Percentiles rank a stretch among this genome's conserved stretches.
phyloP scores from a whole-genome alignment of 2,888 invertebrate genomes.

The Pharmacophagus antenor region DNA sequence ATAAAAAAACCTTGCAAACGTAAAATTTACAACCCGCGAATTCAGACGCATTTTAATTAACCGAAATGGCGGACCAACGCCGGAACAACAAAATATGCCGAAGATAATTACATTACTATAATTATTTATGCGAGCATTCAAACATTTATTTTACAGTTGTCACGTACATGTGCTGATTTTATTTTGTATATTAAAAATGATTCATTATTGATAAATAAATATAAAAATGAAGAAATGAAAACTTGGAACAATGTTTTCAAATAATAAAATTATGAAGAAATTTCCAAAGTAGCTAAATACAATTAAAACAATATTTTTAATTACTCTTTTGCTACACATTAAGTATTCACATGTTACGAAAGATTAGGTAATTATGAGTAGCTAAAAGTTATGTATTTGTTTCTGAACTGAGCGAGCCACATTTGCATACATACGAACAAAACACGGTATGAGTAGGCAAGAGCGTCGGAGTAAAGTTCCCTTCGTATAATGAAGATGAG shows the following conservation, averaged over 20 bases:
- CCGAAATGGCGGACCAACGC: slow-evolving; percentile 50
- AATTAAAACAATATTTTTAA: slow-evolving; percentile 12
- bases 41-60: slow-evolving; percentile 77
- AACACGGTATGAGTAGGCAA: slow-evolving; percentile 55
- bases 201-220: not conserved
- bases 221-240: not conserved
- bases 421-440: slow-evolving; percentile 73
- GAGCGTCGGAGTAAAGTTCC: slow-evolving; percentile 65
- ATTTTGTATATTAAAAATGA: not conserved
- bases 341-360: slow-evolving; percentile 25
- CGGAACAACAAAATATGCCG: slow-evolving; percentile 39
- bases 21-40: slow-evolving; percentile 72
- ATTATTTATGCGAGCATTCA: slow-evolving; percentile 29
- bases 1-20: slow-evolving; percentile 65
- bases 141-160: not conserved
- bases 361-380: slow-evolving; percentile 34
- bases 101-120: slow-evolving; percentile 38
- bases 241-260: not conserved
- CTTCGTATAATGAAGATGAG: slow-evolving; percentile 74
- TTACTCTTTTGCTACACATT: not conserved
- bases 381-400: slow-evolving; percentile 68
- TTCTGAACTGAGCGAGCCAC: slow-evolving; percentile 59
- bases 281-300: not conserved
- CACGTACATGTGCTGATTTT: not conserved
- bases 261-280: not conserved